phyloP scores from a whole-genome alignment of 1,140 invertebrate species.

The Apis dorsata region DNA sequence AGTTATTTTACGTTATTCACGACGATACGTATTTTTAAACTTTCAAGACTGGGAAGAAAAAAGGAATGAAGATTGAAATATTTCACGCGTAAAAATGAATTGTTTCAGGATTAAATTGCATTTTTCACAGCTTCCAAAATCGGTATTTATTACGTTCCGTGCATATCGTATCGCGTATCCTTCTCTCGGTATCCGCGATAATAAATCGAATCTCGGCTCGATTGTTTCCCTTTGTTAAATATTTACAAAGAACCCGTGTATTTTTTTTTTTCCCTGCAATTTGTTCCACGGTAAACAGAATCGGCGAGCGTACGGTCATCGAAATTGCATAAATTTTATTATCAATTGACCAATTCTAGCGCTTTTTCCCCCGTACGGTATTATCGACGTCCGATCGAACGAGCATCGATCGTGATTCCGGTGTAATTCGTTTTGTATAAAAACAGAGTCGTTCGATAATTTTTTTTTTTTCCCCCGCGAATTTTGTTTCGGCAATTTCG shows the following conservation, averaged over 20 bases:
- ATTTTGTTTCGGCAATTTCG: not conserved
- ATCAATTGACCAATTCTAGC: not conserved
- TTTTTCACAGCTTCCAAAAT: not conserved
- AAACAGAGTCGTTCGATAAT: too few relatives aligned
- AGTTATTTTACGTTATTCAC: not conserved
- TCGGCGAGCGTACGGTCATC: not conserved
- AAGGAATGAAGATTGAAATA: not conserved
- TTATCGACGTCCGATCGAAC: slow-evolving; percentile 13
- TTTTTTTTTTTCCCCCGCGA: too few relatives aligned
- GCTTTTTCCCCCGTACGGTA: slow-evolving; percentile 10
- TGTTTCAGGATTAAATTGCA: not conserved
- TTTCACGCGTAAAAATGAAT: not conserved
- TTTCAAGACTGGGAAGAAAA: too few relatives aligned
- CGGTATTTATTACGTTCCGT: not conserved
- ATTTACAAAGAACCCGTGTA: not conserved
- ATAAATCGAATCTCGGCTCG: slow-evolving; percentile 7
- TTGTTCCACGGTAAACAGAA: not conserved
- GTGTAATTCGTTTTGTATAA: not conserved
- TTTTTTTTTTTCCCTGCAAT: slow-evolving; percentile 1
- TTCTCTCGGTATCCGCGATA: too few relatives aligned
- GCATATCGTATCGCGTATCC: not conserved
- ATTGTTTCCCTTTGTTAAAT: slow-evolving; percentile 29
- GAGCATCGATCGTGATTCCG: not conserved
- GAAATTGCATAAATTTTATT: slow-evolving; percentile 12
- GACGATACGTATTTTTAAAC: too few relatives aligned